Percentiles rank a stretch among this genome's conserved stretches.
Evolutionary conservation across 2,113 vertebrate genomes (phyloP).

Genomic region (Aplodontia rufa): DNA sequence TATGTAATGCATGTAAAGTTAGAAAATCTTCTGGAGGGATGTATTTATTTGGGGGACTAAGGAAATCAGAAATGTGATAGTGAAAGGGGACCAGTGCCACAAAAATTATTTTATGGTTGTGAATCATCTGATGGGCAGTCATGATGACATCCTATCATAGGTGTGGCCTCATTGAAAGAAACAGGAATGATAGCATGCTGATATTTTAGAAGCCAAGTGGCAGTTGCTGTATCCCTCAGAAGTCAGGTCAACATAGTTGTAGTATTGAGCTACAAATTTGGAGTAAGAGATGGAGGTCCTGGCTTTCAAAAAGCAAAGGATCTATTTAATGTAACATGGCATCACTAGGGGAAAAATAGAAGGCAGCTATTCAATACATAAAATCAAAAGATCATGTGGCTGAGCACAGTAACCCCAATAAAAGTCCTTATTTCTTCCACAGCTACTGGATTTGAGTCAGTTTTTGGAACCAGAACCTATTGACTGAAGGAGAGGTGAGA

Average conservation of each 20-base stretch:
- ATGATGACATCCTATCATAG: not conserved
- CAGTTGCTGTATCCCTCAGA: not conserved
- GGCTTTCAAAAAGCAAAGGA: not conserved
- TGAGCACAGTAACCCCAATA: not conserved
- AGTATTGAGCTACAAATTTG: not conserved
- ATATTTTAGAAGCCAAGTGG: not conserved
- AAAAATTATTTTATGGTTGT: not conserved
- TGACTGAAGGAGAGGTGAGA: not conserved
- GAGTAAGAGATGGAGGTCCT: not conserved
- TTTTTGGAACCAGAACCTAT: not conserved
- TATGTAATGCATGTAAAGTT: too few species aligned
- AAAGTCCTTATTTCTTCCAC: slow-evolving; percentile 21
- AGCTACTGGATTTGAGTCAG: not conserved
- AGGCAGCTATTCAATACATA: not conserved
- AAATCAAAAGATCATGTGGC: not conserved
- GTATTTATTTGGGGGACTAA: not conserved
- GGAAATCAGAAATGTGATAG: not conserved
- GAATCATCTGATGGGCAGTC: not conserved
- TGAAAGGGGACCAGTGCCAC: not conserved
- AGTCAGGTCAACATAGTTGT: not conserved
- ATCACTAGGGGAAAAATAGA: not conserved
- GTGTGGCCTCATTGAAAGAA: not conserved
- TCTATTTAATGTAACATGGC: not conserved
- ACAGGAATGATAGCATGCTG: not conserved
- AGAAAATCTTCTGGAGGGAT: not conserved